Evolutionary conservation across 2,888 invertebrate species (phyloP).

Genomic region (Nowickia ferox): DNA sequence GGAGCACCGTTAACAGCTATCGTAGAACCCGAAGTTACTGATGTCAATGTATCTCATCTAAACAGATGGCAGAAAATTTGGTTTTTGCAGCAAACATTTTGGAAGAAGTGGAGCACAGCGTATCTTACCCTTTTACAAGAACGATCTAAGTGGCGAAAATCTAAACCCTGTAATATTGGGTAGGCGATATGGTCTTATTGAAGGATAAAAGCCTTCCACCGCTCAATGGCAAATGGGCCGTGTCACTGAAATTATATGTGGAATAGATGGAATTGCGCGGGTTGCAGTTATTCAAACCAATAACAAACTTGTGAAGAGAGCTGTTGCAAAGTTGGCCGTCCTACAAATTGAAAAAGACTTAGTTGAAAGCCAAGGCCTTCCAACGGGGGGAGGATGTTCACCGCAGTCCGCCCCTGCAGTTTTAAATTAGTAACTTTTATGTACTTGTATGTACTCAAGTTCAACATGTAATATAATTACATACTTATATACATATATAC

Average conservation of each 20-base stretch:
- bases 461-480: too few species aligned
- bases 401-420: not conserved
- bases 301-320: too few species aligned
- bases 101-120: slow-evolving; percentile 55
- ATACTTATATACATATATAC: too few species aligned
- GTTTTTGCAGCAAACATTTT: slow-evolving; percentile 64
- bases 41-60: slow-evolving; percentile 15
- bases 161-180: not conserved
- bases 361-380: not conserved
- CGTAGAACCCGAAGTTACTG: slow-evolving; percentile 12
- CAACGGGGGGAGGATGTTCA: not conserved
- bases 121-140: slow-evolving; percentile 64
- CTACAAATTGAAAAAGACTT: not conserved
- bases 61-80: slow-evolving; percentile 65
- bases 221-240: not conserved
- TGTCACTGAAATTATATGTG: not conserved
- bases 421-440: too few species aligned
- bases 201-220: not conserved
- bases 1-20: slow-evolving; percentile 30
- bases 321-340: not conserved
- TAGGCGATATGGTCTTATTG: not conserved
- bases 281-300: slow-evolving; percentile 1
- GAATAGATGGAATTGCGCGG: not conserved
- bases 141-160: not conserved
- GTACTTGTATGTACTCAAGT: not conserved